These are phyloP conservation scores for Todiramphus saurophagus DNA, from an alignment of 2,113 vertebrate genomes.

Conservation along the genomic window DNA sequence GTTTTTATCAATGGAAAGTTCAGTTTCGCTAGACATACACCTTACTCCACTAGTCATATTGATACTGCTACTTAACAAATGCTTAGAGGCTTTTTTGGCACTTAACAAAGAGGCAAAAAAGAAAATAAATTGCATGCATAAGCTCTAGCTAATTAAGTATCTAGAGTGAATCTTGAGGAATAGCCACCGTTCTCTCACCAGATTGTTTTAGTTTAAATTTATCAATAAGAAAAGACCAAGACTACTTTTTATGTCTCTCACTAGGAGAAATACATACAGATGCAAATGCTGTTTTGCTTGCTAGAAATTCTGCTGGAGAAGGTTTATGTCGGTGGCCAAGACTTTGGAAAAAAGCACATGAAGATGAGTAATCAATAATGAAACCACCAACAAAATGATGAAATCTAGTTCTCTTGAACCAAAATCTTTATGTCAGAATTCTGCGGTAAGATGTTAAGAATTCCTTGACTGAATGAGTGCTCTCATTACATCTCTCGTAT, in stretches of 20 bases:
- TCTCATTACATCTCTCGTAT: background rate
- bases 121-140: background rate
- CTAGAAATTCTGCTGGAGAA: background rate
- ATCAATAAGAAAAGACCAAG: constrained; percentile 23
- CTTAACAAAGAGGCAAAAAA: constrained; percentile 13
- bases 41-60: constrained; percentile 9
- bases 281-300: constrained; percentile 25
- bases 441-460: constrained; percentile 4
- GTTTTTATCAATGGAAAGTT: constrained; percentile 37
- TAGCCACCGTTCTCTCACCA: background rate
- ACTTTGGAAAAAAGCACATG: constrained; percentile 9
- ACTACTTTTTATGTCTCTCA: background rate
- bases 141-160: constrained; percentile 47
- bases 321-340: background rate
- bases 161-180: constrained; percentile 2
- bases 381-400: constrained; percentile 8
- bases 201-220: constrained; percentile 38
- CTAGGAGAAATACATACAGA: background rate
- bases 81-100: background rate
- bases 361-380: constrained; percentile 35
- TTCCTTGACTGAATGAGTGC: background rate
- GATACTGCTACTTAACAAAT: background rate
- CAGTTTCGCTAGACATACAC: background rate
- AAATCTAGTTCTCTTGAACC: background rate
- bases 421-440: constrained; percentile 16